These are phyloP conservation scores for Papio anubis DNA, from an alignment of 2,113 vertebrate genomes.

Conservation along the genomic window DNA sequence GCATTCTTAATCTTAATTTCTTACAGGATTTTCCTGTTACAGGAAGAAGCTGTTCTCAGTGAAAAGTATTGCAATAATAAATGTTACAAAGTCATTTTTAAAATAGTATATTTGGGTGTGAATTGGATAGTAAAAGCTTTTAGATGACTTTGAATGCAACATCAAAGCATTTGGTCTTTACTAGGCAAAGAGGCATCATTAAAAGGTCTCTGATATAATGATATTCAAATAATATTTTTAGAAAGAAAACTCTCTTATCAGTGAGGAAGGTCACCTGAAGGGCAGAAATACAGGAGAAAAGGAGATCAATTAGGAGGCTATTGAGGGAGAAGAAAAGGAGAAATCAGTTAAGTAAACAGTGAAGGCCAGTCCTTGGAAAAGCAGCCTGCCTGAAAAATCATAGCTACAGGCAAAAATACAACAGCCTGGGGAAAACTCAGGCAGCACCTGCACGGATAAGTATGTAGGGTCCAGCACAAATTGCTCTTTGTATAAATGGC, in stretches of 20 bases:
- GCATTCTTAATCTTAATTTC: background rate
- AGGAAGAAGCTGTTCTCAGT: background rate
- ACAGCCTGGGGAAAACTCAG: no score
- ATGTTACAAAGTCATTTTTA: background rate
- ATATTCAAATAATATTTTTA: conserved; percentile 28
- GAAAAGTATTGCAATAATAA: background rate
- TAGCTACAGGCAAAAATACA: no score
- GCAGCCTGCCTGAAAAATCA: no score
- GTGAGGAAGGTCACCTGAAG: background rate
- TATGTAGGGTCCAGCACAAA: no score
- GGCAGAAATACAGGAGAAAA: background rate
- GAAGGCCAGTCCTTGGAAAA: no score
- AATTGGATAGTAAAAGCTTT: background rate
- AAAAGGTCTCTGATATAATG: background rate
- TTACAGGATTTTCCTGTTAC: background rate
- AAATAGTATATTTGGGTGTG: background rate
- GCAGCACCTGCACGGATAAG: no score
- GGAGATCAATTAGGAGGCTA: background rate
- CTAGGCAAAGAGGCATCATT: background rate
- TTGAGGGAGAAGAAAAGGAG: no score
- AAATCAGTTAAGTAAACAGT: no score
- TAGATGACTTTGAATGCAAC: background rate
- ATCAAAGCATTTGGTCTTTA: background rate
- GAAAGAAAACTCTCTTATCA: background rate
- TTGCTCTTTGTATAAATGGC: no score